Evolutionary conservation across 2,797 vertebrate genomes (phyloP), one percentile per base, ranked within the genome.

Genomic region (Benthosema pterotum): DNA sequence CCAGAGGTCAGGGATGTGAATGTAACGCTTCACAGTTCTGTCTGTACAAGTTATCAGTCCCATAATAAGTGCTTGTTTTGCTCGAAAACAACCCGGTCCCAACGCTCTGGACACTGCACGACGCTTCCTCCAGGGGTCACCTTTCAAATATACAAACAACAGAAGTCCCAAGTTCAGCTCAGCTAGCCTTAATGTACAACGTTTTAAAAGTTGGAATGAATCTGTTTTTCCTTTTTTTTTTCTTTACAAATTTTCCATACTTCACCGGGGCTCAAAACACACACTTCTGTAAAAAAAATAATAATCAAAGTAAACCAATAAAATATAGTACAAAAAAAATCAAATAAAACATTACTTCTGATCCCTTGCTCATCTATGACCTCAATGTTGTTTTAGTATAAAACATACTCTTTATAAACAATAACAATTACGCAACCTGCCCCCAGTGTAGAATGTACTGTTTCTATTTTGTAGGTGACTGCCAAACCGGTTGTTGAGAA

Each of bases 381-480:
- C 85, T 73, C 88, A 77, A 93, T 91, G 82, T 87, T 78, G 84
- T 78, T 92, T 93, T 92, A 93, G 91, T 92, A 90, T 90, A 94
- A 93, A 93, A 93, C 91, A 93, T 92, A 94, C 88, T 94, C 90
- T 88, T 94, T 94, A 94, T 93, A 93, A 96, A 94, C 91, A 92
- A 92, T n/a, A n/a, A 94, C 90, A 87, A 89, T 94, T n/a, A 94
- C 94, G 82, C 92, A 91, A 91, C 92, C 91, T 93, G 88, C 72
- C 88, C 72, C 88, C 91, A 86, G 83, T 87, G 89, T 92, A 93
- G n/a, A n/a, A 86, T 93, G 88, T 93, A 94, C 90, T 93, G 62
- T 83, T 76, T 90, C 87, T 78, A 74, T 89, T 84, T n/a, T 78
- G 78, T 74, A 84, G 88, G 87, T 69, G 83, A 87, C 85, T 68